Evolutionary conservation across 92 coral and sea anemone species (phyloP).

Genomic region (Isaurus tuberculatus): DNA sequence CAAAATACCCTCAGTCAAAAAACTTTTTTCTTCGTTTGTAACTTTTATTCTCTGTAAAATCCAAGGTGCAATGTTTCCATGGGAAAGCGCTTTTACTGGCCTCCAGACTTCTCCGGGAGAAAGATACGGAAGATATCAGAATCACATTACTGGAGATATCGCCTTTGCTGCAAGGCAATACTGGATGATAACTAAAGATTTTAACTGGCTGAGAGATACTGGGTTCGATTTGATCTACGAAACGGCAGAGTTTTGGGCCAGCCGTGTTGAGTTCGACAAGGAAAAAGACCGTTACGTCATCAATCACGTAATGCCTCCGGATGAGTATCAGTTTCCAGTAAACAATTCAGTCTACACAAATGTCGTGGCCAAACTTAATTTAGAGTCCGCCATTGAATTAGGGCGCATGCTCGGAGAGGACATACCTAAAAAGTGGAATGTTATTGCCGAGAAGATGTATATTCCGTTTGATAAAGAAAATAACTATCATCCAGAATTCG

Average conservation of each 20-base stretch:
- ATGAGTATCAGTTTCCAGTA: constrained; percentile 91
- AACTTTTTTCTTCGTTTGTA: not conserved
- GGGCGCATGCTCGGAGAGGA: constrained; percentile 66
- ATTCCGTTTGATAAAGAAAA: constrained; percentile 75
- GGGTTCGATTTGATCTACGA: constrained; percentile 83
- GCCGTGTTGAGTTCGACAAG: constrained; percentile 73
- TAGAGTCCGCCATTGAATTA: constrained; percentile 80
- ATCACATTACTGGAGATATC: constrained; percentile 86
- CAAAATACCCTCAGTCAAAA: not conserved
- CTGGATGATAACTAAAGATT: constrained; percentile 82
- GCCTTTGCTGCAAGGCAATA: constrained; percentile 82
- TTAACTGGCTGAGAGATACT: constrained; percentile 67
- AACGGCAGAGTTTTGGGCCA: constrained; percentile 92
- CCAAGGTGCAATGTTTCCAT: constrained; percentile 92
- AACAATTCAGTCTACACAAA: constrained; percentile 86
- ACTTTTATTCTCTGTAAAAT: not conserved
- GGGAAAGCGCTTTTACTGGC: constrained; percentile 90
- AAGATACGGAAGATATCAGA: constrained; percentile 79
- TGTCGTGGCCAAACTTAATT: constrained; percentile 83
- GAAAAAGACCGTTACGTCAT: constrained; percentile 70
- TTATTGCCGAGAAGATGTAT: constrained; percentile 75
- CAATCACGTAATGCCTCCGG: constrained; percentile 92
- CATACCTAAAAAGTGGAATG: constrained; percentile 67
- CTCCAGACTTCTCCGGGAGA: constrained; percentile 89
- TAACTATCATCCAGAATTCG: constrained; percentile 80